These are phyloP conservation scores for Zenarchopterus dispar DNA, from an alignment of 2,797 vertebrate genomes.

Conservation along the genomic window DNA sequence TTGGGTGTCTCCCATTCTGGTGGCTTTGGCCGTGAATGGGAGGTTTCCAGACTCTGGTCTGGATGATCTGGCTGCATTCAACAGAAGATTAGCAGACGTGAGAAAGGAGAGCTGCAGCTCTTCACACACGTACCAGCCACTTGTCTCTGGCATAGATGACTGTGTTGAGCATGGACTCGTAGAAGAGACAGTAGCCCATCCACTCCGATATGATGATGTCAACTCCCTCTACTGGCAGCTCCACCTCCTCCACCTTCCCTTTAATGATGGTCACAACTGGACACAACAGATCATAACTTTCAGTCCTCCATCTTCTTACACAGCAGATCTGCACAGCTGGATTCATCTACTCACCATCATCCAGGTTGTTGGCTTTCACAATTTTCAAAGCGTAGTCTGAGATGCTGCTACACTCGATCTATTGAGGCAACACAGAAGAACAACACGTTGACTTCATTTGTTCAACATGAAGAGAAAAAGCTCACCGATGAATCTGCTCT, in stretches of 20 bases:
- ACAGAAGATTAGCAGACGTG: too few relatives aligned
- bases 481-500: too few relatives aligned
- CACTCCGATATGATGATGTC: slow-evolving; percentile 96
- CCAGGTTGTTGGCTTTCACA: slow-evolving; percentile 93
- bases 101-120: too few relatives aligned
- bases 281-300: background rate
- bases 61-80: background rate
- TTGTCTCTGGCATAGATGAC: slow-evolving; percentile 94
- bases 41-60: too few relatives aligned
- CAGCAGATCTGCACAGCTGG: background rate
- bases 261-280: slow-evolving; percentile 95
- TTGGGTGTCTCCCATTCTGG: too few relatives aligned
- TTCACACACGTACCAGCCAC: slow-evolving; percentile 87
- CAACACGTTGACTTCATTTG: too few relatives aligned
- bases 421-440: slow-evolving; percentile 8
- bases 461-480: too few relatives aligned
- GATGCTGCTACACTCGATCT: slow-evolving; percentile 97
- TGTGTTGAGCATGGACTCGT: slow-evolving; percentile 95
- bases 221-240: slow-evolving; percentile 90
- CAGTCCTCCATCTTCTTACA: fast-evolving
- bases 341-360: slow-evolving; percentile 82
- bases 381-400: slow-evolving; percentile 96
- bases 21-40: too few relatives aligned
- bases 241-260: slow-evolving; percentile 95
- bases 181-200: slow-evolving; percentile 97